Evolutionary conservation across 2,797 vertebrate species (phyloP).

Genomic region (Mormyrops boulengeri): DNA sequence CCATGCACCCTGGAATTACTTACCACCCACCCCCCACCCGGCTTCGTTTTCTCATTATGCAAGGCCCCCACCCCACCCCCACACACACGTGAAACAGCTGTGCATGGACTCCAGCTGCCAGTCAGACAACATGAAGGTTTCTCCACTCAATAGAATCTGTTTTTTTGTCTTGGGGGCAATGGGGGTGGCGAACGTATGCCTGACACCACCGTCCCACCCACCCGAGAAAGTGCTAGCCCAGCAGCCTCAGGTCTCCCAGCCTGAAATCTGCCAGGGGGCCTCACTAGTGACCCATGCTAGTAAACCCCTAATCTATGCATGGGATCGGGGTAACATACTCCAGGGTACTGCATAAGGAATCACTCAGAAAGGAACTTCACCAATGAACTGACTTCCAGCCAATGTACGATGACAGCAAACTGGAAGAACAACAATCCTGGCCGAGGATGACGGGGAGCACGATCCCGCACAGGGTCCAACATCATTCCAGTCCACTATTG

Average conservation of each 20-base stretch:
- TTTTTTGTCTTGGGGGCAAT: conserved; percentile 23
- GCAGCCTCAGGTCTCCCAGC: background rate
- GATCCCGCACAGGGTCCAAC: background rate
- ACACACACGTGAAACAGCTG: background rate
- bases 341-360: background rate
- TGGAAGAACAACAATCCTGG: background rate
- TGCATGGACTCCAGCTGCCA: background rate
- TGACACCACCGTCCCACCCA: background rate
- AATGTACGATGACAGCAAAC: background rate
- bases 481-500: background rate
- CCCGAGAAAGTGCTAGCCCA: background rate
- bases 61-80: background rate
- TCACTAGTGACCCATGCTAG: background rate
- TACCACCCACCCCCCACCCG: background rate
- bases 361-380: background rate
- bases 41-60: background rate
- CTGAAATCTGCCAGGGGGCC: background rate
- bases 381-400: background rate
- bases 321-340: background rate
- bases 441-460: background rate
- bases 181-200: background rate
- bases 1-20: background rate
- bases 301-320: background rate
- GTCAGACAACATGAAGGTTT: background rate
- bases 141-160: background rate